phyloP scores from a whole-genome alignment of 1,140 invertebrate species.

The Euglossa dilemma region DNA sequence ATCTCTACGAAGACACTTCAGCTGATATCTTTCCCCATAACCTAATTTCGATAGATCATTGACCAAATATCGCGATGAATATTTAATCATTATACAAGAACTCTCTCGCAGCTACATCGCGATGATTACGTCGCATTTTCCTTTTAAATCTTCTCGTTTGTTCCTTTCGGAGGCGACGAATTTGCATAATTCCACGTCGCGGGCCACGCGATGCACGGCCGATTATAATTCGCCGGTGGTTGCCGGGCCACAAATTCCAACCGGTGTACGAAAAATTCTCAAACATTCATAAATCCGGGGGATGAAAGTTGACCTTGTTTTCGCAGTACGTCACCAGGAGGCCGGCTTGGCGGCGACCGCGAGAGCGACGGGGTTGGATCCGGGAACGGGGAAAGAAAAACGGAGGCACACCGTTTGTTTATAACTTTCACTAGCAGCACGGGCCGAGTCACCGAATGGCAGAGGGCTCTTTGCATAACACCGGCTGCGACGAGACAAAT shows the following conservation, averaged over 20 bases:
- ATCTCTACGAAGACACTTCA: too few species aligned
- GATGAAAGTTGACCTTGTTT: conserved; percentile 32
- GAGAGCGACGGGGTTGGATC: not conserved
- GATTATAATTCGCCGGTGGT: not conserved
- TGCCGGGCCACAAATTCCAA: not conserved
- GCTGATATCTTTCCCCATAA: too few species aligned
- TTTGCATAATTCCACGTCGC: not conserved
- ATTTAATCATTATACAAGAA: too few species aligned
- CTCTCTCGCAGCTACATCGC: too few species aligned
- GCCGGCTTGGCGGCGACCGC: too few species aligned
- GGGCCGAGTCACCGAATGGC: conserved; percentile 49
- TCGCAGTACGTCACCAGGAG: not conserved
- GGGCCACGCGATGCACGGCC: too few species aligned
- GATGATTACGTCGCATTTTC: not conserved
- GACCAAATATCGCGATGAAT: too few species aligned
- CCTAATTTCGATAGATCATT: too few species aligned
- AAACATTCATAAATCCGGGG: conserved; percentile 20
- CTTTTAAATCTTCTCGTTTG: not conserved
- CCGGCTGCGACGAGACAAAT: conserved; percentile 66
- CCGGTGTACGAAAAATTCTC: not conserved
- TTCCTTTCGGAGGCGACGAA: not conserved
- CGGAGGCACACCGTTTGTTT: conserved; percentile 50
- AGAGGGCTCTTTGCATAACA: conserved; percentile 63
- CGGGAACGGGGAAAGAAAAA: conserved; percentile 3
- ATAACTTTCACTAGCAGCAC: conserved; percentile 60